A percentile compares a stretch with the other conserved stretches of the same genome.
phyloP scores from a whole-genome alignment of 2,113 vertebrate genomes.

The Mola mola region DNA sequence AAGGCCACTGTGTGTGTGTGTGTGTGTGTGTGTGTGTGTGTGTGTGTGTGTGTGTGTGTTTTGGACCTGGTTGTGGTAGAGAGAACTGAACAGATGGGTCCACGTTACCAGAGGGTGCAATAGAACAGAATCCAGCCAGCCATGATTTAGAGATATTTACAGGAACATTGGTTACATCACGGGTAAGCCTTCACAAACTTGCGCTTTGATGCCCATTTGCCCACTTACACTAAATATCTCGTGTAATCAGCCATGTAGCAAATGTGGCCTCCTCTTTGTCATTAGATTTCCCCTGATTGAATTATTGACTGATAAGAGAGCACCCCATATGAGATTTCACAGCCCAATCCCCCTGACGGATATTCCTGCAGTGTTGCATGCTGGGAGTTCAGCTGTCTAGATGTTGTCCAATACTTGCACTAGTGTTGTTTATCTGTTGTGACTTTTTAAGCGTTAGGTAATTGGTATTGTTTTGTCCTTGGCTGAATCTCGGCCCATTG shows the following conservation, averaged over 20 bases:
- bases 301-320: constrained; percentile 58
- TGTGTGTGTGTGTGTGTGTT: constrained; percentile 32
- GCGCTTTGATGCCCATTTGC: too few relatives aligned
- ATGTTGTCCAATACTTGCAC: constrained; percentile 44
- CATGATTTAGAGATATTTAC: constrained; percentile 38
- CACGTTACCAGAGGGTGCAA: constrained; percentile 44
- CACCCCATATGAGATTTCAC: constrained; percentile 29
- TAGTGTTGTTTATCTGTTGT: too few relatives aligned
- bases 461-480: too few relatives aligned
- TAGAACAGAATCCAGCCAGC: constrained; percentile 34
- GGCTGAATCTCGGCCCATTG: too few relatives aligned
- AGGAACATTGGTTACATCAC: constrained; percentile 46
- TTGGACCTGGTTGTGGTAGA: constrained; percentile 22
- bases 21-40: constrained; percentile 15
- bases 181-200: too few relatives aligned
- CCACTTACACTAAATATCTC: too few relatives aligned
- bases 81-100: constrained; percentile 71
- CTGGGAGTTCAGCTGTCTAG: constrained; percentile 60
- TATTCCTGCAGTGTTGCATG: constrained; percentile 29
- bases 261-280: constrained; percentile 22
- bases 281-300: constrained; percentile 44
- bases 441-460: too few relatives aligned
- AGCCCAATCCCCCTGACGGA: constrained; percentile 10
- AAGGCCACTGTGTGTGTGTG: not conserved
- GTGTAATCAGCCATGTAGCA: too few relatives aligned